These are phyloP conservation scores for Glaucomys volans DNA, from an alignment of 2,113 vertebrate species.

Conservation along the genomic window DNA sequence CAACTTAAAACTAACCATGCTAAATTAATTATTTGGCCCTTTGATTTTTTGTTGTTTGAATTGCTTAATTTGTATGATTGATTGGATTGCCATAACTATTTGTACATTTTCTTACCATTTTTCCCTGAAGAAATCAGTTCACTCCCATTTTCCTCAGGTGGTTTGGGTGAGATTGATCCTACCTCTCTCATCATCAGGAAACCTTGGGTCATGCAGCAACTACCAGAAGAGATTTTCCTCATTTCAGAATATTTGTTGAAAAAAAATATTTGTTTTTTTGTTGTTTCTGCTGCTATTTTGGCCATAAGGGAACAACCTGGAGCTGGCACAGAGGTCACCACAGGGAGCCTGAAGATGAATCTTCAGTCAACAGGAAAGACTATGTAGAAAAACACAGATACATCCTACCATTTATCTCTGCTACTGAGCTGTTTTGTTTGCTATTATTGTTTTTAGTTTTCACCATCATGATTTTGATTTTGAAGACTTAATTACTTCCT, in stretches of 20 bases:
- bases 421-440: background rate
- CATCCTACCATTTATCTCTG: background rate
- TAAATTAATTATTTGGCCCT: background rate
- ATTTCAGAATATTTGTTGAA: background rate
- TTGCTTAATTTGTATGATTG: background rate
- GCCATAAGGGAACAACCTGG: background rate
- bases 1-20: background rate
- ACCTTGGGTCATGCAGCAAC: background rate
- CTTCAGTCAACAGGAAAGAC: background rate
- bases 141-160: background rate
- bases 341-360: background rate
- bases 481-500: background rate
- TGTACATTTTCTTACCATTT: background rate
- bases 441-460: background rate
- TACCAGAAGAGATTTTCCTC: background rate
- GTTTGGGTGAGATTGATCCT: background rate
- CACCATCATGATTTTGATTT: background rate
- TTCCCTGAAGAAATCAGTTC: background rate
- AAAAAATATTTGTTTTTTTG: background rate
- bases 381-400: background rate
- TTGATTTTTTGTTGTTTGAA: background rate
- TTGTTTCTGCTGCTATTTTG: background rate
- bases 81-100: background rate
- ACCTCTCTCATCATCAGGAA: fast-evolving
- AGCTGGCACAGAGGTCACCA: background rate